Conservation (phyloP, 2,888 invertebrate genomes). For the Noctua janthina region DNA sequence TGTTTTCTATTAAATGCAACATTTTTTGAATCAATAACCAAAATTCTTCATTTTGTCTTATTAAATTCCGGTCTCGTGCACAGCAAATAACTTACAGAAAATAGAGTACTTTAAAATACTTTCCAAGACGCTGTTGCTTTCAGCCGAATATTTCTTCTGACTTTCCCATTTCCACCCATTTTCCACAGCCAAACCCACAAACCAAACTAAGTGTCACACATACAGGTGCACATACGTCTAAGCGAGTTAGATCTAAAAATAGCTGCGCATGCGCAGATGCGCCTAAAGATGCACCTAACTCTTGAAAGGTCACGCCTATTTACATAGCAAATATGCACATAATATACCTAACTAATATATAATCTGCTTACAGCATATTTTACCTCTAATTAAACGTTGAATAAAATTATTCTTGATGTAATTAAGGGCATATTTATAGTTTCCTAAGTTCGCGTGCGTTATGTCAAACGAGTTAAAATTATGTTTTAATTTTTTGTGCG, state of each 20-base stretch:
- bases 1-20: background rate
- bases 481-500: constrained; percentile 28
- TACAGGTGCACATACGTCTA: constrained; percentile 64
- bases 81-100: background rate
- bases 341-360: constrained; percentile 52
- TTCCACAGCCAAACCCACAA: constrained; percentile 41
- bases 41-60: background rate
- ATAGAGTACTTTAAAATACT: background rate
- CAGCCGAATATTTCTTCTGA: background rate
- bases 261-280: constrained; percentile 79
- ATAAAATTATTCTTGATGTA: constrained; percentile 59
- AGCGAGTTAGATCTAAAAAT: constrained; percentile 79
- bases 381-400: constrained; percentile 60
- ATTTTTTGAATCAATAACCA: background rate
- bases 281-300: constrained; percentile 69
- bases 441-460: constrained; percentile 59
- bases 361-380: constrained; percentile 51
- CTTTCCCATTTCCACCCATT: constrained; percentile 26
- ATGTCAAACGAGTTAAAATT: constrained; percentile 50
- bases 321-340: constrained; percentile 65
- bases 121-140: background rate
- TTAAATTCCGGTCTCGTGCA: background rate
- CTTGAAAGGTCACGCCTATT: constrained; percentile 74
- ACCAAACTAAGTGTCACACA: constrained; percentile 30
- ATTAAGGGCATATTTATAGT: constrained; percentile 53